These are phyloP conservation scores for Uloborus diversus DNA, from an alignment of 1,140 invertebrate species.

Conservation along the genomic window DNA sequence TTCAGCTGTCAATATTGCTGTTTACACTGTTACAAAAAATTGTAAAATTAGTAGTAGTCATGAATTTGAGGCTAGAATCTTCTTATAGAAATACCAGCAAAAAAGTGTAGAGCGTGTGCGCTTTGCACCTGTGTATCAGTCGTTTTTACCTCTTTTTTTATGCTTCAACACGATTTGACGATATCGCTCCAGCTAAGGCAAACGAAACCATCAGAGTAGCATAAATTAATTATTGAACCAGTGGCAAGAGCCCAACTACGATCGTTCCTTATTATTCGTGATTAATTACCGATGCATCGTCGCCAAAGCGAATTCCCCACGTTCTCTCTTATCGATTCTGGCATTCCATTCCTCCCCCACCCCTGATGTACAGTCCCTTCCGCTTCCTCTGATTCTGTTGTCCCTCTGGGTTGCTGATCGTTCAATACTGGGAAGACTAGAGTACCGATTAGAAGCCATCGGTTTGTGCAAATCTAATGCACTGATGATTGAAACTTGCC, in stretches of 20 bases:
- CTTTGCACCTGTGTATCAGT: too few species aligned
- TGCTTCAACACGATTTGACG: too few species aligned
- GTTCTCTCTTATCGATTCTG: conserved; percentile 28
- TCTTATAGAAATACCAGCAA: too few species aligned
- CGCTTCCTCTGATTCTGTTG: background rate
- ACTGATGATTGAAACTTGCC: too few species aligned
- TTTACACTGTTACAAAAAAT: too few species aligned
- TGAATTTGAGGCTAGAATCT: too few species aligned
- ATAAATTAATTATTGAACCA: conserved; percentile 55
- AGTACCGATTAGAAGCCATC: background rate
- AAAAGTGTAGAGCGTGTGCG: too few species aligned
- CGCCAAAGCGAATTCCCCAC: conserved; percentile 34
- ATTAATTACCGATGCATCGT: conserved; percentile 51
- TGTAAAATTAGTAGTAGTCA: too few species aligned
- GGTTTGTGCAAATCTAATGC: too few species aligned
- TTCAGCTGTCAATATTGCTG: too few species aligned
- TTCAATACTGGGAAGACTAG: background rate
- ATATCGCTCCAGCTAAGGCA: background rate
- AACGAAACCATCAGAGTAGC: background rate
- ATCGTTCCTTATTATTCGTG: conserved; percentile 52
- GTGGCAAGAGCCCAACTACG: conserved; percentile 34
- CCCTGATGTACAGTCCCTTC: background rate
- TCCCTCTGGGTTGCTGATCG: background rate
- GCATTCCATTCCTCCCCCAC: conserved; percentile 11
- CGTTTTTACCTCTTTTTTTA: too few species aligned